phyloP scores from a whole-genome alignment of 2,888 invertebrate genomes.

The Pteria penguin region DNA sequence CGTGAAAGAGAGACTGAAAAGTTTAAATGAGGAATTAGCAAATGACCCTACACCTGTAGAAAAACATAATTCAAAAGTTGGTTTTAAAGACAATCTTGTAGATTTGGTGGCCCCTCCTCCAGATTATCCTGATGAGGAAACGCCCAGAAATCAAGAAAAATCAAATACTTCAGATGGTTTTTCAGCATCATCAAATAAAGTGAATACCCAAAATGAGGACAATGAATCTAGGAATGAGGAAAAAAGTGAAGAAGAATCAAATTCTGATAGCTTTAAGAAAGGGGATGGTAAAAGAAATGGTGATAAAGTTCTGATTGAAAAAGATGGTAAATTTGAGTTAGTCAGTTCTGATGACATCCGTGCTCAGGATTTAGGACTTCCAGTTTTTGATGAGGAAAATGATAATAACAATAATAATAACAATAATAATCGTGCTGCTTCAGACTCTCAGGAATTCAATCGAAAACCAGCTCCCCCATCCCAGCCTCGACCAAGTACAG shows the following conservation, averaged over 20 bases:
- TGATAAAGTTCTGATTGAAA: constrained; percentile 75
- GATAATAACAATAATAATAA: constrained; percentile 52
- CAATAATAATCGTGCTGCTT: constrained; percentile 29
- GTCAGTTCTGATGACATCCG: constrained; percentile 72
- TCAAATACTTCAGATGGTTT: constrained; percentile 20
- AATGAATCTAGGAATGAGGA: background rate
- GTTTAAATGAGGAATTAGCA: constrained; percentile 75
- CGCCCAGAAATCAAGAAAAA: constrained; percentile 40
- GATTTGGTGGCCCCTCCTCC: constrained; percentile 76
- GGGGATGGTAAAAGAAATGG: constrained; percentile 2
- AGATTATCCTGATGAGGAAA: constrained; percentile 65
- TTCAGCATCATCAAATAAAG: constrained; percentile 22
- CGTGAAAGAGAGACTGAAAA: constrained; percentile 74
- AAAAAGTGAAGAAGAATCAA: background rate
- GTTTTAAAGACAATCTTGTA: constrained; percentile 75
- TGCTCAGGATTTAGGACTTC: constrained; percentile 60
- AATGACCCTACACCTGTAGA: constrained; percentile 71
- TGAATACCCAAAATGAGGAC: background rate
- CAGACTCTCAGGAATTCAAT: constrained; percentile 33
- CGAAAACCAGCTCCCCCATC: constrained; percentile 61
- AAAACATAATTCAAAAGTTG: constrained; percentile 67
- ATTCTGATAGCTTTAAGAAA: constrained; percentile 2
- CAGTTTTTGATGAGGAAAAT: constrained; percentile 45
- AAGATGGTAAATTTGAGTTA: constrained; percentile 75
- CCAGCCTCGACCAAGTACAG: constrained; percentile 70